Evolutionary conservation across 1,140 invertebrate species (phyloP), one percentile per base, ranked within the genome.

Genomic region (Drosophila quadrilineata): DNA sequence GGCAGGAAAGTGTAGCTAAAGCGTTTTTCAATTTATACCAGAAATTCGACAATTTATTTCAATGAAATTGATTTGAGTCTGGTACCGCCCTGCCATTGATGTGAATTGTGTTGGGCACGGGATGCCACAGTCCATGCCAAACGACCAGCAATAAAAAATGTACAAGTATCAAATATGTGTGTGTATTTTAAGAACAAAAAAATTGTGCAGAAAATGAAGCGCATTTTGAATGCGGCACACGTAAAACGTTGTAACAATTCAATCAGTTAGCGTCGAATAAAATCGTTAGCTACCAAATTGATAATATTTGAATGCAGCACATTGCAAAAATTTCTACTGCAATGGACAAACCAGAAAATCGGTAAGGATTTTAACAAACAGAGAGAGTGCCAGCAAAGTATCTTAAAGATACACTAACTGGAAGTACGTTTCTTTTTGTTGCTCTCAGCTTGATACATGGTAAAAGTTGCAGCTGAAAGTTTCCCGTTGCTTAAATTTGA

Each of bases 1-100:
- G 8, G 12, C 28, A 22, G 26, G 22, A 71, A 73, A 63, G 71
- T 63, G 58, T 69, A 69, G 64, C 46, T 49, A 24, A 73, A 77
- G 49, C 79, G 58, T 40, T 71, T 43, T 68, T 49, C 74, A 68
- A 84, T 84, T 79, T 84, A 85, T 77, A 79, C 70, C 70, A 71
- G 62, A 74, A 71, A 85, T 79, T 84, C 79, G 71, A 79, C 79
- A 85, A 84, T 84, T 85, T 85, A 84, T 84, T 79, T 85, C 58
- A 43, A 17, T 49, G 53, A 75, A 84, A 84, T 84, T 85, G 79
- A 85, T 84, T 84, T 79, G 67, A 3, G n/a, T n/a, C 58, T 56
- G 54, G 29, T 46, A 31, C 35, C 19, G 17, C 14, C n/a, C 16
- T n/a, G 40, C 22, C 17, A 48, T 19, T 48, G 45, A 48, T 48